Percentiles rank a stretch among this genome's conserved stretches.
phyloP scores from a whole-genome alignment of 2,888 invertebrate genomes.

The Cetonia aurata region DNA sequence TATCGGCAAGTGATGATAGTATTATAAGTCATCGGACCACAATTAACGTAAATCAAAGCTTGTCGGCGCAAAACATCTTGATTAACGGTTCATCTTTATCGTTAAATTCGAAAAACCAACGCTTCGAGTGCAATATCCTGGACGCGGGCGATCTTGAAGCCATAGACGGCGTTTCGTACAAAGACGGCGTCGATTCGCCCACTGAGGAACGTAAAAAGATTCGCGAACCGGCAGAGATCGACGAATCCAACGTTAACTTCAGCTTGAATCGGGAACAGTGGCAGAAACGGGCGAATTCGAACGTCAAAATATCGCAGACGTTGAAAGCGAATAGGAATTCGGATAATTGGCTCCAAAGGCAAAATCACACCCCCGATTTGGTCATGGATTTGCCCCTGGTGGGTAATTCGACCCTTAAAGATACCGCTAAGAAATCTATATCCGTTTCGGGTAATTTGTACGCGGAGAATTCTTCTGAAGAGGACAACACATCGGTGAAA shows the following conservation, averaged over 20 bases:
- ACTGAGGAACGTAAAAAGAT: constrained; percentile 38
- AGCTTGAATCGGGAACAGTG: constrained; percentile 72
- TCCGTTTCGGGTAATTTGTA: constrained; percentile 60
- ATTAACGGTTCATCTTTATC: constrained; percentile 55
- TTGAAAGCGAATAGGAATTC: constrained; percentile 63
- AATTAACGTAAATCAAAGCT: constrained; percentile 56
- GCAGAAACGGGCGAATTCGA: constrained; percentile 72
- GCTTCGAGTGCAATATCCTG: constrained; percentile 25
- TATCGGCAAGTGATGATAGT: constrained; percentile 51
- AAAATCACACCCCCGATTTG: constrained; percentile 80
- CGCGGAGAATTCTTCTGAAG: constrained; percentile 60
- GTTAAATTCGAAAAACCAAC: constrained; percentile 28
- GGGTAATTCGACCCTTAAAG: constrained; percentile 63
- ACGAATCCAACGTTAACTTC: constrained; percentile 67
- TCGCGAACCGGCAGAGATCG: constrained; percentile 56
- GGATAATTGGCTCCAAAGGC: constrained; percentile 63
- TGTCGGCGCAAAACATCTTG: constrained; percentile 52
- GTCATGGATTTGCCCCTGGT: constrained; percentile 85
- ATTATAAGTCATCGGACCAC: constrained; percentile 57
- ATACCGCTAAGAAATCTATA: constrained; percentile 61
- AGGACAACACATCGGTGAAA: constrained; percentile 54
- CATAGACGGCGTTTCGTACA: constrained; percentile 23
- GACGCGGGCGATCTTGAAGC: constrained; percentile 24
- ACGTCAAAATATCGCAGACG: constrained; percentile 59
- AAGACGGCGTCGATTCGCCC: constrained; percentile 37